Percentiles rank a stretch among this genome's conserved stretches.
These are phyloP conservation scores for Andrena minutula DNA, from an alignment of 2,888 invertebrate genomes.

Conservation along the genomic window DNA sequence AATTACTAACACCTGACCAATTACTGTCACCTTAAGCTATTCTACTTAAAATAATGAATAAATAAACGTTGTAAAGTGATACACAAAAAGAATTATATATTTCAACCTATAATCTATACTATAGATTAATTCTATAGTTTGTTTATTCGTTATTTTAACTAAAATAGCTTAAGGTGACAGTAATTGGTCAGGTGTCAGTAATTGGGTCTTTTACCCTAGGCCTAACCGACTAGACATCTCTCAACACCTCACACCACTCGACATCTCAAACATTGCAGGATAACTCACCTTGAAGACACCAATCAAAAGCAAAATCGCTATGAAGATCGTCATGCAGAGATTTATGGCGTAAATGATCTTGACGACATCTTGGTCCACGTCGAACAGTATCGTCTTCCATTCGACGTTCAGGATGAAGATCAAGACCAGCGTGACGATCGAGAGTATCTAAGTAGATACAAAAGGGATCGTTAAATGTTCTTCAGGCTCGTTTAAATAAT, in stretches of 20 bases:
- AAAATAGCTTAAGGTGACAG: too few relatives aligned
- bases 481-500: not conserved
- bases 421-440: slow-evolving; percentile 89
- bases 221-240: not conserved
- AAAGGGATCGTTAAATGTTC: not conserved
- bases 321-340: slow-evolving; percentile 92
- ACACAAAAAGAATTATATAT: too few relatives aligned
- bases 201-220: too few relatives aligned
- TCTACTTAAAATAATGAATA: too few relatives aligned
- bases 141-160: too few relatives aligned
- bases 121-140: too few relatives aligned
- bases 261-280: not conserved
- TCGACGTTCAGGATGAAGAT: slow-evolving; percentile 89
- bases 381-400: slow-evolving; percentile 92
- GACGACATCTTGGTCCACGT: slow-evolving; percentile 89
- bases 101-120: too few relatives aligned
- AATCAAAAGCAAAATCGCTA: slow-evolving; percentile 91
- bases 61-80: too few relatives aligned
- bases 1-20: too few relatives aligned
- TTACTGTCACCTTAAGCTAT: too few relatives aligned
- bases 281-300: slow-evolving; percentile 90
- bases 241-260: not conserved
- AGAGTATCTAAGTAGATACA: slow-evolving; percentile 86
- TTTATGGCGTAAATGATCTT: slow-evolving; percentile 93
- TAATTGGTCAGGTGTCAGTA: too few relatives aligned